These are phyloP conservation scores for Zoanthus sansibaricus DNA, from an alignment of 92 coral and sea anemone species.

Conservation along the genomic window DNA sequence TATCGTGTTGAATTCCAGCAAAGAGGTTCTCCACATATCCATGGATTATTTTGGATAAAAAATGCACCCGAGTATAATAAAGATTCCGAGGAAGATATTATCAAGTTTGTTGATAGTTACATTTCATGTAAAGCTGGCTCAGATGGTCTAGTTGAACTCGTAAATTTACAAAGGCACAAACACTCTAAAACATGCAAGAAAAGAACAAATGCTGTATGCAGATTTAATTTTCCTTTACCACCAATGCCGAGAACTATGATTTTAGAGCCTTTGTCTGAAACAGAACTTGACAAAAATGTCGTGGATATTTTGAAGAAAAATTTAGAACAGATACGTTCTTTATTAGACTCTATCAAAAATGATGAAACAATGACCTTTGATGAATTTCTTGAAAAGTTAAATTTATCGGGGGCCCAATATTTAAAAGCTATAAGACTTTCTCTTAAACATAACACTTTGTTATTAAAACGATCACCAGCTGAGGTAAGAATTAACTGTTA, in stretches of 20 bases:
- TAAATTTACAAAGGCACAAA: constrained; percentile 50
- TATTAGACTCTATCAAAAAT: constrained; percentile 33
- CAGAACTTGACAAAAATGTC: constrained; percentile 32
- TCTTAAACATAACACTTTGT: constrained; percentile 18
- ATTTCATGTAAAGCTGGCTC: constrained; percentile 29
- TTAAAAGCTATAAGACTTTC: constrained; percentile 47
- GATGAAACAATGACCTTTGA: constrained; percentile 47
- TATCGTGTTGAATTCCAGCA: constrained; percentile 53
- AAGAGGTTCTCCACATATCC: constrained; percentile 57
- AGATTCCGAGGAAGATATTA: constrained; percentile 29
- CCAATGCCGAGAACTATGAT: constrained; percentile 46
- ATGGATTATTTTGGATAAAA: constrained; percentile 25
- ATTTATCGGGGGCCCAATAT: constrained; percentile 44
- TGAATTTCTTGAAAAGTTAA: constrained; percentile 37
- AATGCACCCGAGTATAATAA: constrained; percentile 48
- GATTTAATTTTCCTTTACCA: constrained; percentile 47
- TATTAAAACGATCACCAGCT: constrained; percentile 40
- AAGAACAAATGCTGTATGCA: constrained; percentile 13
- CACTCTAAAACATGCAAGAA: constrained; percentile 57
- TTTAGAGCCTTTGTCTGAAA: constrained; percentile 25
- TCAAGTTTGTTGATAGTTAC: constrained; percentile 31
- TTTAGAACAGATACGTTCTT: constrained; percentile 19
- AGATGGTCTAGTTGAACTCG: constrained; percentile 34
- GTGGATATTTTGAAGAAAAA: constrained; percentile 33
- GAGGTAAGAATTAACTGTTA: constrained; percentile 12